Percentiles rank a stretch among this genome's conserved stretches.
Conservation (phyloP, 2,797 vertebrate genomes). For the Onychomys torridus region DNA sequence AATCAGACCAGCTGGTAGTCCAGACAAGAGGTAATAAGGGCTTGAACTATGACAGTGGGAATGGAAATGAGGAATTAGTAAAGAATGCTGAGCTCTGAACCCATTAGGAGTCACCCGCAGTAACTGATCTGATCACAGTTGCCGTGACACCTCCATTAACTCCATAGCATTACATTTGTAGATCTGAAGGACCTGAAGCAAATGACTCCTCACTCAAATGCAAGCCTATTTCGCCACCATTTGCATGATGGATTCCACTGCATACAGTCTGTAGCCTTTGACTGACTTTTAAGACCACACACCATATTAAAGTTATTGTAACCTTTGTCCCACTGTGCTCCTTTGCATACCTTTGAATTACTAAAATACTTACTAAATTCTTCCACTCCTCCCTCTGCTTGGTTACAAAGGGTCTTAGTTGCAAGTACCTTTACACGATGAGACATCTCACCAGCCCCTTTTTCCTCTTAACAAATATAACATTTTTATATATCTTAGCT, state of each 20-base stretch:
- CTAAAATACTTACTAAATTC: slow-evolving; percentile 4
- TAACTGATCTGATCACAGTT: slow-evolving; percentile 70
- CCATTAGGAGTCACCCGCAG: slow-evolving; percentile 66
- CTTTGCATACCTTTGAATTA: neutral
- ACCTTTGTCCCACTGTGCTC: neutral
- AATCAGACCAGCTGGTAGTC: slow-evolving; percentile 77
- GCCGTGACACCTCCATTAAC: slow-evolving; percentile 71
- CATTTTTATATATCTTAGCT: neutral
- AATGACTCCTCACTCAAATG: neutral
- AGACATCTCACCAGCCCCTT: neutral
- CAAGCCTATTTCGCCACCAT: slow-evolving; percentile 52
- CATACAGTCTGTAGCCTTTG: neutral
- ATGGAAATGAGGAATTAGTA: slow-evolving; percentile 76
- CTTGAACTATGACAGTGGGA: slow-evolving; percentile 73
- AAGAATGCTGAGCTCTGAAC: slow-evolving; percentile 63
- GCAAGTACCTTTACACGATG: neutral
- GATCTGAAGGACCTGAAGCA: slow-evolving; percentile 41
- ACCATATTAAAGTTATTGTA: neutral
- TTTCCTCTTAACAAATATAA: slow-evolving; percentile 1
- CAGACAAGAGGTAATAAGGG: slow-evolving; percentile 77
- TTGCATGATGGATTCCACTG: neutral
- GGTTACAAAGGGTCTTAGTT: neutral
- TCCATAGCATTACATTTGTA: neutral
- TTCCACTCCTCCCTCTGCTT: neutral
- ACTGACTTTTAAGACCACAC: slow-evolving; percentile 31